phyloP scores from a whole-genome alignment of 2,888 invertebrate species.

The Eurytoma californica region DNA sequence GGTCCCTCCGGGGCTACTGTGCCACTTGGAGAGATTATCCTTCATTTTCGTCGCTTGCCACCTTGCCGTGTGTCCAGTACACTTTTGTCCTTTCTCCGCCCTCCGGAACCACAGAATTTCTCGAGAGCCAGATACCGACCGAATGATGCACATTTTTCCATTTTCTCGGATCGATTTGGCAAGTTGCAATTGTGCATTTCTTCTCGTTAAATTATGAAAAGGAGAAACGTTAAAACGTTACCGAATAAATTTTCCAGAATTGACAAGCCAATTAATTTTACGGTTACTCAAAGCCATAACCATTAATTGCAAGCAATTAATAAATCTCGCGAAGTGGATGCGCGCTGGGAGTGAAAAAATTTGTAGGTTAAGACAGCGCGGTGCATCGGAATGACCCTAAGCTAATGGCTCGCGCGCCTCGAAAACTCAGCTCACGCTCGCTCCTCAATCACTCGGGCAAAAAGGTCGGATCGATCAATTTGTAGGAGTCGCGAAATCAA shows the following conservation, averaged over 20 bases:
- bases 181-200: too few species aligned
- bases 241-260: too few species aligned
- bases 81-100: too few species aligned
- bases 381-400: neutral
- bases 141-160: too few species aligned
- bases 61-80: slow-evolving; percentile 35
- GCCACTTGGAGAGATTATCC: slow-evolving; percentile 24
- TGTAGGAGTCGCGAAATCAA: slow-evolving; percentile 33
- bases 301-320: too few species aligned
- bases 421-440: slow-evolving; percentile 4
- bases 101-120: neutral
- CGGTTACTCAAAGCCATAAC: too few species aligned
- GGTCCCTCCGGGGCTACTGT: slow-evolving; percentile 26
- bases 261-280: too few species aligned
- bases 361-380: slow-evolving; percentile 7
- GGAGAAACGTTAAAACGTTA: too few species aligned
- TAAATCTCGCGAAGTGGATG: too few species aligned
- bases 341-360: neutral
- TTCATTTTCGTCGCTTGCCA: slow-evolving; percentile 37
- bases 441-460: slow-evolving; percentile 2
- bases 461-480: slow-evolving; percentile 36
- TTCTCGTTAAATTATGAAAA: too few species aligned
- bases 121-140: neutral
- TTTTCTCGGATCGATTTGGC: too few species aligned
- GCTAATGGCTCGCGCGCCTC: neutral